Conservation (phyloP, 2,797 vertebrate species). For the Todus mexicanus region DNA sequence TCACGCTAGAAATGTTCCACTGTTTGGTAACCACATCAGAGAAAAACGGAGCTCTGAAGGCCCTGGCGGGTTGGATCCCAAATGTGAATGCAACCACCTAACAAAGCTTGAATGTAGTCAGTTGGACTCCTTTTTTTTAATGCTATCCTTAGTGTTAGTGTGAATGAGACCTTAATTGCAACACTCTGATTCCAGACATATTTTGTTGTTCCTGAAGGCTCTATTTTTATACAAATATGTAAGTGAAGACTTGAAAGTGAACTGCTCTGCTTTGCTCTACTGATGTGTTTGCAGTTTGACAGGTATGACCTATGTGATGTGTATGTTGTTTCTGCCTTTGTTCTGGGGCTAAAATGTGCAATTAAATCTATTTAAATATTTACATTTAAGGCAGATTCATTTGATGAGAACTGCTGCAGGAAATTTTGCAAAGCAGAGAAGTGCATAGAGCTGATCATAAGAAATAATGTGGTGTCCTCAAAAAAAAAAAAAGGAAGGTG, state of each 20-base stretch:
- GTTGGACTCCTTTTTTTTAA: background rate
- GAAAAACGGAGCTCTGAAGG: slow-evolving; percentile 17
- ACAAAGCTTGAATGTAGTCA: background rate
- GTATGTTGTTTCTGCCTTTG: background rate
- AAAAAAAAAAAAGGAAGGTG: background rate
- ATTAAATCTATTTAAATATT: background rate
- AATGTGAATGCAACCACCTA: slow-evolving; percentile 46
- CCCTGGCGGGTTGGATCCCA: background rate
- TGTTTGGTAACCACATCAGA: slow-evolving; percentile 58
- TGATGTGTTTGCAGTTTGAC: background rate
- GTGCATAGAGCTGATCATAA: background rate
- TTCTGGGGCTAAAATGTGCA: background rate
- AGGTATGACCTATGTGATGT: background rate
- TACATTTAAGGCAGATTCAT: background rate
- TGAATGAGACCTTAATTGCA: background rate
- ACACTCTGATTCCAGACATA: background rate
- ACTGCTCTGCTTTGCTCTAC: background rate
- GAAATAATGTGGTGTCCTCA: background rate
- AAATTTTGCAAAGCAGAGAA: background rate
- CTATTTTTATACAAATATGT: background rate
- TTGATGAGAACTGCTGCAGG: background rate
- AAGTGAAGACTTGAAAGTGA: background rate
- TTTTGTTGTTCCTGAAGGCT: background rate
- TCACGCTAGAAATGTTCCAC: slow-evolving; percentile 54
- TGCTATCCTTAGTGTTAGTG: background rate